A percentile compares a stretch with the other conserved stretches of the same genome.
These are phyloP conservation scores for Colossoma macropomum DNA, from an alignment of 2,113 vertebrate species.

Conservation along the genomic window DNA sequence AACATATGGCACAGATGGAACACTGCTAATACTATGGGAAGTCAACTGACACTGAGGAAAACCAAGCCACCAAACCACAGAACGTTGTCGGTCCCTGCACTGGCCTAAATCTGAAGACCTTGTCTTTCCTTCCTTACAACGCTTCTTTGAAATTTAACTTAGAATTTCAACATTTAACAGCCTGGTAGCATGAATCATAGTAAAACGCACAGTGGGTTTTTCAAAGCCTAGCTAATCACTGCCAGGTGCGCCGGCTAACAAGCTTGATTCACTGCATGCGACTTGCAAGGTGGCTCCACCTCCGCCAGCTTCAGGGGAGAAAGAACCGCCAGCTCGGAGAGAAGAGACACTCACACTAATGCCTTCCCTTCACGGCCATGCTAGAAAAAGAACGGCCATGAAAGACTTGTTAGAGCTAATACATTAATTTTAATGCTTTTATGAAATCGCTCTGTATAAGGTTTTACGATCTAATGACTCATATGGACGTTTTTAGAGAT, in stretches of 20 bases:
- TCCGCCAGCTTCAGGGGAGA: not conserved
- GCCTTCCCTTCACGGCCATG: not conserved
- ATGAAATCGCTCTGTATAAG: not conserved
- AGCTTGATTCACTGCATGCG: not conserved
- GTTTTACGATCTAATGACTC: not conserved
- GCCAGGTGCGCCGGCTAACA: constrained; percentile 32
- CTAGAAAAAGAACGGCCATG: not conserved
- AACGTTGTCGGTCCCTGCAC: not conserved
- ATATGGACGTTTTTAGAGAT: constrained; percentile 6
- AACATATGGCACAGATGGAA: not conserved
- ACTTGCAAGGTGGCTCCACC: not conserved
- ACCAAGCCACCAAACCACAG: not conserved
- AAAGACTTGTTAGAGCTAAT: not conserved
- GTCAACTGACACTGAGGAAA: not conserved
- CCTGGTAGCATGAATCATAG: not conserved
- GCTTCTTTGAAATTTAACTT: constrained; percentile 5
- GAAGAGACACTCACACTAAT: not conserved
- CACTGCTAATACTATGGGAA: not conserved
- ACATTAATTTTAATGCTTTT: not conserved
- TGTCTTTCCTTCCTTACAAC: not conserved
- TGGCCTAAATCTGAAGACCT: constrained; percentile 7
- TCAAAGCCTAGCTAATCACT: constrained; percentile 37
- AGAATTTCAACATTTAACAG: not conserved
- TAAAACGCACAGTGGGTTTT: constrained; percentile 39
- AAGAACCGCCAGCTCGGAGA: not conserved